phyloP scores from a whole-genome alignment of 2,113 vertebrate species.

The Chrysemys picta region DNA sequence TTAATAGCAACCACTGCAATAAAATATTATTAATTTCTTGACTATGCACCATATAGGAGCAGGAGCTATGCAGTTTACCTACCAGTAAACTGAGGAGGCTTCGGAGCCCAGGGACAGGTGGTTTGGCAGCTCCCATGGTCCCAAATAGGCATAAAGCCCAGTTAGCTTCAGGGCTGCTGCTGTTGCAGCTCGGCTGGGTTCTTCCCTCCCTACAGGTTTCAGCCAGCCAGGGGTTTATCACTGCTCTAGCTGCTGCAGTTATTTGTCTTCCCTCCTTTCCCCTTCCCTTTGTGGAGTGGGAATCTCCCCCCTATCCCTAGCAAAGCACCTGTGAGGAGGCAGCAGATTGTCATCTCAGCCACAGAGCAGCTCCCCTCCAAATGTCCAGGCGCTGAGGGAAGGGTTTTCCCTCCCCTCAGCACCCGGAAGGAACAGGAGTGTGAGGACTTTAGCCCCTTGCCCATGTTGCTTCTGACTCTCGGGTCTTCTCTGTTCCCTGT shows the following conservation, averaged over 20 bases:
- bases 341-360: background rate
- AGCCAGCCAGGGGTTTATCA: constrained; percentile 35
- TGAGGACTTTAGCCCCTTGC: background rate
- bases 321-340: background rate
- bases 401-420: background rate
- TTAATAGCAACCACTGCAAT: background rate
- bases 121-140: constrained; percentile 64
- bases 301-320: background rate
- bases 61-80: constrained; percentile 32
- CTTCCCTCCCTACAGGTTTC: background rate
- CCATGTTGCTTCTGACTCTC: background rate
- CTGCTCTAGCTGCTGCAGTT: constrained; percentile 26
- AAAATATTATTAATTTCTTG: background rate
- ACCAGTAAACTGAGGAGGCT: constrained; percentile 61
- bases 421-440: background rate
- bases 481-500: background rate
- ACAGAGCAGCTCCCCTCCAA: rapidly evolving
- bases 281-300: background rate
- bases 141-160: background rate
- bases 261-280: background rate
- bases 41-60: rapidly evolving
- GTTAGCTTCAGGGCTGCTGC: constrained; percentile 12
- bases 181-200: background rate
- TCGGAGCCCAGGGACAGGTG: constrained; percentile 31
- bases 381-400: background rate